phyloP scores from a whole-genome alignment of 2,113 vertebrate genomes.

The Urocolius indicus region DNA sequence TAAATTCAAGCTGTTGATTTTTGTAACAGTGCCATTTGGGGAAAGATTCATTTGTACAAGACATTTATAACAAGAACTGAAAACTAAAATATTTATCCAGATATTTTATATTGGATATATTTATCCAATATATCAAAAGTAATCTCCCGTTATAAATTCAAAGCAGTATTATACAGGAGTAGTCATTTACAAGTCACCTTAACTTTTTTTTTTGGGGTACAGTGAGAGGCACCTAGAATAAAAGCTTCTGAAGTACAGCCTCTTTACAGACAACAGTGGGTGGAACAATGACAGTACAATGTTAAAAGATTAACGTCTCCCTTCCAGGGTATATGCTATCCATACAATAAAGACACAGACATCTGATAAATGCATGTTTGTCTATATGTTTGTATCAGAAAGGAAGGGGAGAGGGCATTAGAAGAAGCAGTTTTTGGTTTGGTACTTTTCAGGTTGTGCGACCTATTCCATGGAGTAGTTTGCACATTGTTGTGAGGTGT shows the following conservation, averaged over 20 bases:
- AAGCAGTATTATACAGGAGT: neutral
- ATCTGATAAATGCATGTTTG: constrained; percentile 8
- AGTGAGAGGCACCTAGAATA: neutral
- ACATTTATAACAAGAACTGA: neutral
- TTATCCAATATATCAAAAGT: neutral
- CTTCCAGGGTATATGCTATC: neutral
- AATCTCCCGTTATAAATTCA: neutral
- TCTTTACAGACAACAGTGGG: neutral
- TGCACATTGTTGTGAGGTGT: rapidly evolving
- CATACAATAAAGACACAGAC: neutral
- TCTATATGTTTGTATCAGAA: neutral
- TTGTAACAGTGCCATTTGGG: neutral
- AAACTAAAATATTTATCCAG: neutral
- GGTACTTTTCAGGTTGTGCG: neutral
- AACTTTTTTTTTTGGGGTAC: neutral
- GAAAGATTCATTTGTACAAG: neutral
- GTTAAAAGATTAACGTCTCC: neutral
- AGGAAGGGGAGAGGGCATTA: neutral
- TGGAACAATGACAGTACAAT: neutral
- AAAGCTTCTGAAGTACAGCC: neutral
- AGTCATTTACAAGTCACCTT: neutral
- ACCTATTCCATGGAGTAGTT: neutral
- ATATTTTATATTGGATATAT: too few species aligned
- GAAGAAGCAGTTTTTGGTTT: neutral
- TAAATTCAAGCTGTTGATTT: neutral